Evolutionary conservation across 2,888 invertebrate species (phyloP).

Genomic region (Antitype chi): DNA sequence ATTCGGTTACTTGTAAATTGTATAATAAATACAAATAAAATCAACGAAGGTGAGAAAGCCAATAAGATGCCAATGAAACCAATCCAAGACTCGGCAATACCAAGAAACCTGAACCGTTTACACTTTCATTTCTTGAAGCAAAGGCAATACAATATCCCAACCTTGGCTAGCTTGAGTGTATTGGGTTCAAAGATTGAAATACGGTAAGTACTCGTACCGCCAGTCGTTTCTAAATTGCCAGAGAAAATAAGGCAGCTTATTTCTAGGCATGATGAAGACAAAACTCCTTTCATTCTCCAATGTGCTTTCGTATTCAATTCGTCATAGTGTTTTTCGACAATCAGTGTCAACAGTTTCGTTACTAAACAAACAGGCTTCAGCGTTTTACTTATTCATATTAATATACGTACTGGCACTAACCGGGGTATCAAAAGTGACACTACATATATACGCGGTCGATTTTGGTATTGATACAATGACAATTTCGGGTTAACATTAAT

Average conservation of each 20-base stretch:
- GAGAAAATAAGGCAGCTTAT: constrained; percentile 46
- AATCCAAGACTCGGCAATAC: constrained; percentile 31
- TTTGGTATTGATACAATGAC: background rate
- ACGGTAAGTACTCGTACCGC: constrained; percentile 44
- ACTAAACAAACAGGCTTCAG: background rate
- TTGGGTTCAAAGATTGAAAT: constrained; percentile 62
- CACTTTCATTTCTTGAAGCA: constrained; percentile 55
- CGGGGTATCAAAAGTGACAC: background rate
- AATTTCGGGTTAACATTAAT: background rate
- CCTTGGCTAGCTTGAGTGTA: constrained; percentile 49
- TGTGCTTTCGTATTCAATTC: constrained; percentile 34
- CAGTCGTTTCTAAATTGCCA: constrained; percentile 41
- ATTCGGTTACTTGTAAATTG: too few relatives aligned
- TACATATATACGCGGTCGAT: background rate
- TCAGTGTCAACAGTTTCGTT: constrained; percentile 10
- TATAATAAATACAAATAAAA: constrained; percentile 20
- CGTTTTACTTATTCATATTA: constrained; percentile 14
- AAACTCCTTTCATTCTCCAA: constrained; percentile 3
- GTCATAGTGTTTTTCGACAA: constrained; percentile 22
- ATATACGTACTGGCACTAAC: constrained; percentile 15
- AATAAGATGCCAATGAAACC: constrained; percentile 37
- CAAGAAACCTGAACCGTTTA: constrained; percentile 46
- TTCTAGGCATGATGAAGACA: constrained; percentile 33
- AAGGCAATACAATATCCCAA: constrained; percentile 49
- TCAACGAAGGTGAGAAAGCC: constrained; percentile 28